Percentiles rank a stretch among this genome's conserved stretches.
phyloP scores from a whole-genome alignment of 2,113 vertebrate genomes.

The Pampusana beccarii region DNA sequence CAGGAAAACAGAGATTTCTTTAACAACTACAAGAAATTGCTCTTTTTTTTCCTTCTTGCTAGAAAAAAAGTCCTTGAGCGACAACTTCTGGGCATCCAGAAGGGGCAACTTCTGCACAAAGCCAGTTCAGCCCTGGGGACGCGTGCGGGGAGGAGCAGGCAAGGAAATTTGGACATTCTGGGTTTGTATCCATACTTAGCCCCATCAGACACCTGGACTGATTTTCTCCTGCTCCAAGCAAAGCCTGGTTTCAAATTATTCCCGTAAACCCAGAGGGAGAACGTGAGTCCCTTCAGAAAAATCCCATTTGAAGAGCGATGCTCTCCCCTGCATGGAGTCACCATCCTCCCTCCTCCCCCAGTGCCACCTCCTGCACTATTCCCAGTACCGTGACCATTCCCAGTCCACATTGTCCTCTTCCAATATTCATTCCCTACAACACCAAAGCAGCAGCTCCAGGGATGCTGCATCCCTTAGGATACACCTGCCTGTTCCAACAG shows the following conservation, averaged over 20 bases:
- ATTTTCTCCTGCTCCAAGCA: background rate
- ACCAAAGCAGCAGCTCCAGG: rapidly evolving
- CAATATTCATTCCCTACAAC: background rate
- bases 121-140: rapidly evolving
- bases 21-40: background rate
- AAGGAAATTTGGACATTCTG: background rate
- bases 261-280: rapidly evolving
- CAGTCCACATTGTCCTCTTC: background rate
- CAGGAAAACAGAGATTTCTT: background rate
- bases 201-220: background rate
- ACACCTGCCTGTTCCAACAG: background rate
- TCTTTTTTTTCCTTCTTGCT: background rate
- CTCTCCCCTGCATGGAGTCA: rapidly evolving
- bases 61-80: background rate
- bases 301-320: background rate
- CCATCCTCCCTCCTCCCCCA: background rate
- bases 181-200: background rate
- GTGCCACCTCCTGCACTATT: background rate
- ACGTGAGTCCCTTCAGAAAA: background rate
- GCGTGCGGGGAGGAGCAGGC: rapidly evolving
- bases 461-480: background rate
- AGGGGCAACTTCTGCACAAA: background rate
- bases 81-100: background rate
- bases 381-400: background rate
- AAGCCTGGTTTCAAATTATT: background rate